phyloP scores from a whole-genome alignment of 2,888 invertebrate species.

The Caenorhabditis doughertyi region DNA sequence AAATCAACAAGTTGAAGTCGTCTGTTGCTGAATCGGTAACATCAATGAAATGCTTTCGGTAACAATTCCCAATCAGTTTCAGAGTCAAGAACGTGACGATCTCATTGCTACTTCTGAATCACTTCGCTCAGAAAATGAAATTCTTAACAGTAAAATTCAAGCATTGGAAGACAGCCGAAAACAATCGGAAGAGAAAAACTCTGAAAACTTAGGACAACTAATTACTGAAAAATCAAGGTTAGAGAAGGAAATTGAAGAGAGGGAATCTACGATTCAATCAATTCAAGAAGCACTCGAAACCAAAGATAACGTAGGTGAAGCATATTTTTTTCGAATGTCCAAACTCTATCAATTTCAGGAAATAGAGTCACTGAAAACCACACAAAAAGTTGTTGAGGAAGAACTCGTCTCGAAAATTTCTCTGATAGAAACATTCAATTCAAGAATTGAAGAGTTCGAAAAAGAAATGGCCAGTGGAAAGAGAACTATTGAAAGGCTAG shows the following conservation, averaged over 20 bases:
- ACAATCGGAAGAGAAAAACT: slow-evolving; percentile 28
- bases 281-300: slow-evolving; percentile 45
- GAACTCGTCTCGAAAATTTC: slow-evolving; percentile 49
- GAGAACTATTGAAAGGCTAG: slow-evolving; percentile 61
- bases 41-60: background rate
- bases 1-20: slow-evolving; percentile 28
- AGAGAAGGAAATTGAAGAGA: slow-evolving; percentile 40
- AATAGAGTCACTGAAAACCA: slow-evolving; percentile 41
- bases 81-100: slow-evolving; percentile 45
- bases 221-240: slow-evolving; percentile 44
- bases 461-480: slow-evolving; percentile 61
- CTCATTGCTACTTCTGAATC: slow-evolving; percentile 3
- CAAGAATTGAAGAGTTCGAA: slow-evolving; percentile 66
- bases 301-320: slow-evolving; percentile 34
- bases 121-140: slow-evolving; percentile 27
- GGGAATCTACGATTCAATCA: slow-evolving; percentile 39
- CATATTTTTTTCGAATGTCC: too few species aligned
- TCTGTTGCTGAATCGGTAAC: slow-evolving; percentile 28
- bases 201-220: slow-evolving; percentile 32
- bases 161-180: slow-evolving; percentile 28
- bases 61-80: slow-evolving; percentile 2
- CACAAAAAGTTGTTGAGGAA: slow-evolving; percentile 29
- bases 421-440: slow-evolving; percentile 57
- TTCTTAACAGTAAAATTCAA: slow-evolving; percentile 29
- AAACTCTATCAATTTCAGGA: too few species aligned